A percentile compares a stretch with the other conserved stretches of the same genome.
Evolutionary conservation across 1,140 invertebrate genomes (phyloP).

Genomic region (Neodiprion lecontei): DNA sequence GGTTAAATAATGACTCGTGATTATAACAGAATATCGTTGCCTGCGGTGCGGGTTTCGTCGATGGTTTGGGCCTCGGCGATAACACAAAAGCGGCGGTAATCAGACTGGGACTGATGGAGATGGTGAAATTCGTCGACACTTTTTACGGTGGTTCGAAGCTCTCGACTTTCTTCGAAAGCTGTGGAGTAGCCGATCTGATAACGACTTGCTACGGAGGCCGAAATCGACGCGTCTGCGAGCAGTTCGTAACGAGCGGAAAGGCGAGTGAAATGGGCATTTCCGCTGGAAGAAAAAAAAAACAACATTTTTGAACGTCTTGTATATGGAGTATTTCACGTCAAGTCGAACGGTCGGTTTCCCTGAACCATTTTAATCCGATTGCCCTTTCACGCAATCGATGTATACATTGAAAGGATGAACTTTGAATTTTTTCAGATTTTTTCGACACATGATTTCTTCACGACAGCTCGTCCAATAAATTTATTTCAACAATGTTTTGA

Average conservation of each 20-base stretch:
- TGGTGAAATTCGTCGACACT: slow-evolving; percentile 72
- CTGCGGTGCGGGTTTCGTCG: slow-evolving; percentile 82
- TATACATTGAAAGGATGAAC: too few species aligned
- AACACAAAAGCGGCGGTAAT: slow-evolving; percentile 91
- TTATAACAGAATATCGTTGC: slow-evolving; percentile 80
- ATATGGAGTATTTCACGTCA: too few species aligned
- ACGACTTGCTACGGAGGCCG: slow-evolving; percentile 87
- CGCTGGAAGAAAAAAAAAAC: neutral
- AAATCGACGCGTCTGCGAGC: slow-evolving; percentile 80
- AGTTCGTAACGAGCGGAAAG: slow-evolving; percentile 79
- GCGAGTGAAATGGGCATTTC: slow-evolving; percentile 50
- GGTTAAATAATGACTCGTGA: slow-evolving; percentile 19
- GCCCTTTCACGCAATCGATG: too few species aligned
- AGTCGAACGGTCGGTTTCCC: too few species aligned
- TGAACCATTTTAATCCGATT: too few species aligned
- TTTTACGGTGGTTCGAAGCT: slow-evolving; percentile 69
- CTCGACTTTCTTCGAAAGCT: slow-evolving; percentile 86
- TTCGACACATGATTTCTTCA: too few species aligned
- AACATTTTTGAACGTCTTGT: neutral
- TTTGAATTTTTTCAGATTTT: too few species aligned
- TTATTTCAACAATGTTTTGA: too few species aligned
- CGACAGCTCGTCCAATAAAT: too few species aligned
- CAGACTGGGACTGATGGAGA: slow-evolving; percentile 82
- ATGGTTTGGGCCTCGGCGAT: slow-evolving; percentile 80
- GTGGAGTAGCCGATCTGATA: slow-evolving; percentile 86